phyloP scores from a whole-genome alignment of 2,888 invertebrate species.

The Andrena haemorrhoa region DNA sequence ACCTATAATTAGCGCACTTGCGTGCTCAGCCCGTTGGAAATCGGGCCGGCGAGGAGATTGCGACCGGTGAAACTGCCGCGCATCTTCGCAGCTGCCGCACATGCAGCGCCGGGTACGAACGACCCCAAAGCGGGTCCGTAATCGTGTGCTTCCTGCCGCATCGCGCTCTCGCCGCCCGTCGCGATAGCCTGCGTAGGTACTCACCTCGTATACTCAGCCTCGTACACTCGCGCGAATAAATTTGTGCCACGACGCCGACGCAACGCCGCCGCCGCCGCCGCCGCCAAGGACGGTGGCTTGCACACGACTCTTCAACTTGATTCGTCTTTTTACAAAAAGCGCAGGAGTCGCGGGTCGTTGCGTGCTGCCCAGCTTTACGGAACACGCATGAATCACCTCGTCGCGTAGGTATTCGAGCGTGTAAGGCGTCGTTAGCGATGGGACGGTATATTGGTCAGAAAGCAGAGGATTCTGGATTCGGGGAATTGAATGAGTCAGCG shows the following conservation, averaged over 20 bases:
- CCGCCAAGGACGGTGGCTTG: conserved; percentile 39
- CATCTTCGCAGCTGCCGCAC: conserved; percentile 73
- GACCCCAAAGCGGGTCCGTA: conserved; percentile 75
- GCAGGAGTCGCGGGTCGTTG: conserved; percentile 27
- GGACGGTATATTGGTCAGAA: too few relatives aligned
- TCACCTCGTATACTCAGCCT: conserved; percentile 64
- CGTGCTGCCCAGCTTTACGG: neutral
- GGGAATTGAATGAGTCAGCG: too few relatives aligned
- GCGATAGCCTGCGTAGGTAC: conserved; percentile 75
- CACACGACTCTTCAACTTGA: conserved; percentile 16
- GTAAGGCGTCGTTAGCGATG: too few relatives aligned
- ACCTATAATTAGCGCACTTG: conserved; percentile 74
- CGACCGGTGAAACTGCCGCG: conserved; percentile 68
- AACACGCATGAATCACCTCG: too few relatives aligned
- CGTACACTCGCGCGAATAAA: conserved; percentile 76
- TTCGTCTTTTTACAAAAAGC: conserved; percentile 12
- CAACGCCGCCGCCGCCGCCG: conserved; percentile 10
- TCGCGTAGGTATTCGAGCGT: too few relatives aligned
- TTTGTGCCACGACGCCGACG: conserved; percentile 48
- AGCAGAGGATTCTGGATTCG: too few relatives aligned
- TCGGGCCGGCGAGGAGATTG: conserved; percentile 63
- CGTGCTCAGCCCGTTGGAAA: conserved; percentile 66
- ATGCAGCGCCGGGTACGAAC: conserved; percentile 68
- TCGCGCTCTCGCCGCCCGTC: conserved; percentile 77
- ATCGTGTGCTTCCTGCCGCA: conserved; percentile 82